A percentile compares a stretch with the other conserved stretches of the same genome.
Evolutionary conservation across 2,888 invertebrate species (phyloP).

Genomic region (Caenorhabditis doughertyi): DNA sequence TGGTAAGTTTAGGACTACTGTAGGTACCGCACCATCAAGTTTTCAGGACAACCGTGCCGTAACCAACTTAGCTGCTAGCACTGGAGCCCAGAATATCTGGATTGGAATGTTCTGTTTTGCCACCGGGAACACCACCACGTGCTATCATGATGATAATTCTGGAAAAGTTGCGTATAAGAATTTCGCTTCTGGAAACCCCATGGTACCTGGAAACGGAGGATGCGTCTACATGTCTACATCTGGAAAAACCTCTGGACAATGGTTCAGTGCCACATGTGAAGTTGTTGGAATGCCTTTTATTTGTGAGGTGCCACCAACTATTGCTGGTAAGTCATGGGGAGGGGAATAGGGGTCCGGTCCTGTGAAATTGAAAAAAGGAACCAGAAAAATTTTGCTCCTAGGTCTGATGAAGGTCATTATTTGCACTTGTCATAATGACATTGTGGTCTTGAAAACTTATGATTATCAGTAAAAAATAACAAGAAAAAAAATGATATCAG

Average conservation of each 20-base stretch:
- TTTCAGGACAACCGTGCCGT: constrained; percentile 27
- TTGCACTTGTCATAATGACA: too few relatives aligned
- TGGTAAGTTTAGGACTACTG: too few relatives aligned
- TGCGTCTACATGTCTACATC: constrained; percentile 39
- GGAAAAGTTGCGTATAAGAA: constrained; percentile 8
- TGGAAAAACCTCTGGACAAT: constrained; percentile 13
- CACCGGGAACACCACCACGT: constrained; percentile 14
- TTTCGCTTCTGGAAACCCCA: constrained; percentile 31
- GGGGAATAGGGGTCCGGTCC: too few relatives aligned
- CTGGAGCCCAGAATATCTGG: constrained; percentile 7
- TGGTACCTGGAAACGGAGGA: background rate
- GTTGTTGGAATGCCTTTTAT: constrained; percentile 39
- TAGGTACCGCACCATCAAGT: too few relatives aligned
- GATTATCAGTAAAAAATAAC: background rate
- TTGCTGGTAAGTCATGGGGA: background rate
- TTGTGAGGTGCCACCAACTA: constrained; percentile 35
- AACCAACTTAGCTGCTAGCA: constrained; percentile 1
- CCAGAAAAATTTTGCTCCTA: too few relatives aligned
- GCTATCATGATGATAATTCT: constrained; percentile 33
- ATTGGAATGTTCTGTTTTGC: constrained; percentile 37
- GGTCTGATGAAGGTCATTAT: too few relatives aligned
- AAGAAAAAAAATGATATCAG: too few relatives aligned
- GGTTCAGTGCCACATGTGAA: constrained; percentile 37
- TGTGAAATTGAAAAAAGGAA: too few relatives aligned
- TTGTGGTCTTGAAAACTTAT: background rate